A percentile compares a stretch with the other conserved stretches of the same genome.
phyloP scores from a whole-genome alignment of 2,797 vertebrate genomes.

The Leptatherina wallacei region DNA sequence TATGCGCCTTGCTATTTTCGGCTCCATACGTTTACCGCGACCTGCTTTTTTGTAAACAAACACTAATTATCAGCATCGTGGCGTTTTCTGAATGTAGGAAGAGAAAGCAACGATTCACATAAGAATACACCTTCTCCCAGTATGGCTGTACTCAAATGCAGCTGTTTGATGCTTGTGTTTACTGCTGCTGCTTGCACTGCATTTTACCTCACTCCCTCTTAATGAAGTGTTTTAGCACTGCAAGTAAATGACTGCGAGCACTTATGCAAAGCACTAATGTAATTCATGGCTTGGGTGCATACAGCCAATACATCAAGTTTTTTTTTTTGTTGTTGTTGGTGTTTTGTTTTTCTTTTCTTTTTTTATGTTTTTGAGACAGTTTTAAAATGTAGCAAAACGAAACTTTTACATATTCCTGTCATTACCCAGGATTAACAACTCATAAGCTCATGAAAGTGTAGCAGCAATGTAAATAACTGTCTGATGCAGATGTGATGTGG shows the following conservation, averaged over 20 bases:
- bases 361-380: neutral
- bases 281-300: slow-evolving; percentile 12
- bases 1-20: slow-evolving; percentile 9
- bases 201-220: slow-evolving; percentile 35
- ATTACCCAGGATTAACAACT: neutral
- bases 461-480: neutral
- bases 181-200: slow-evolving; percentile 38
- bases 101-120: slow-evolving; percentile 23
- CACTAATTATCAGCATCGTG: slow-evolving; percentile 10
- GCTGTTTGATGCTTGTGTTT: slow-evolving; percentile 53
- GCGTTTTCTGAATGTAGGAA: slow-evolving; percentile 8
- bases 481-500: neutral
- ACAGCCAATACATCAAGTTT: slow-evolving; percentile 8
- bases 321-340: neutral
- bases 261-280: slow-evolving; percentile 18
- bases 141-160: slow-evolving; percentile 13
- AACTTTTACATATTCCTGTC: neutral
- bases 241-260: slow-evolving; percentile 27
- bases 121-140: slow-evolving; percentile 19
- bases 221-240: slow-evolving; percentile 33
- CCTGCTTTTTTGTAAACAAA: slow-evolving; percentile 20
- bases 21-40: slow-evolving; percentile 2
- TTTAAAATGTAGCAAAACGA: neutral
- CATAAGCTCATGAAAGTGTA: neutral
- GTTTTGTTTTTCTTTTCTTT: no score